Base-by-base conservation (phyloP, 2,888 invertebrate genomes). In the Stenodema calcarata region DNA sequence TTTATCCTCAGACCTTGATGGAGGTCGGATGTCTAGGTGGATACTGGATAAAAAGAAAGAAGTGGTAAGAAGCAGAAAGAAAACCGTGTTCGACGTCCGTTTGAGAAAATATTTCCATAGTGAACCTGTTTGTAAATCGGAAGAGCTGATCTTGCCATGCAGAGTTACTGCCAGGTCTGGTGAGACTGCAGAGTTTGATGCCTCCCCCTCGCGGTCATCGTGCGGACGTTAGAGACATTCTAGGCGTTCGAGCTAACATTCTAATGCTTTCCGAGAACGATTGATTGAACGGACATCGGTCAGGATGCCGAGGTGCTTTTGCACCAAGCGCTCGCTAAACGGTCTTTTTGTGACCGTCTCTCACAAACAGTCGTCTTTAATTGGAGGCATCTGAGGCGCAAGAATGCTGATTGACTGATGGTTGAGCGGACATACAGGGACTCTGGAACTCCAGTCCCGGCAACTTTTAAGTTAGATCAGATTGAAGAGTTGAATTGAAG, bases 241-340 rank as follows among this genome's bases (percentile, higher is more conserved):
- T 42, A 18, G 78, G 27, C 44, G 42, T 76, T 23, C 11, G 47
- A 16, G 47, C 44, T 44, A 73, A 78, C 44, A 78, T 78, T 78
- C 78, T 78, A 78, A 78, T 78, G 78, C 78, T 78, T 78, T 78
- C 78, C 78, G 44, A 44, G 42, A 78, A 78, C 78, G 78, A 78
- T 78, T 78, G 78, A 78, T 78, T 78, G 47, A 44, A 23, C 78
- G 44, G 78, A 78, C 78, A 78, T 44, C 78, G 78, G 42, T 78
- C 78, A 78, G 44, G 78, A 78, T 78, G 42, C 78, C 78, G 23
- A 42, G 27, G 78, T 18, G 42, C 42, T 41, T 78, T 78, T 44
- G 47, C 78, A 44, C 78, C 78, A 73, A 73, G 78, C 41, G 27
- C 78, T 78, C 41, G 27, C 78, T 78, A 42, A 44, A 28, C 42